These are phyloP conservation scores for Petrolisthes cinctipes DNA, from an alignment of 2,888 invertebrate genomes.

Conservation along the genomic window DNA sequence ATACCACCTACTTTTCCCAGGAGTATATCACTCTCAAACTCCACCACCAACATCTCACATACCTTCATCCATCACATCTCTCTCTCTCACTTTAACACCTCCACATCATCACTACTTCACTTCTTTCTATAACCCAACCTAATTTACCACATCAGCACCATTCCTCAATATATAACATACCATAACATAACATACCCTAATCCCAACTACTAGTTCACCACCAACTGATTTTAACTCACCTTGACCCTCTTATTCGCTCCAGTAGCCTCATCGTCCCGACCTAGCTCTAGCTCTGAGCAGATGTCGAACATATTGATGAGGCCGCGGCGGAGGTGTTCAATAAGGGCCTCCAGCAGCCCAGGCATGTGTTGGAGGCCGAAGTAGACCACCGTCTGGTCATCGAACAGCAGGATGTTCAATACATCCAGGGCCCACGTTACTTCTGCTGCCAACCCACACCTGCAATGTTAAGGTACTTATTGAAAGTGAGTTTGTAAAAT, in stretches of 20 bases:
- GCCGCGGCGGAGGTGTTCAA: conserved; percentile 93
- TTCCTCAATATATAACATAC: no score
- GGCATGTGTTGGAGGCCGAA: conserved; percentile 94
- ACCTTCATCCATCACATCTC: not conserved
- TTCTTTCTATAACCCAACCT: no score
- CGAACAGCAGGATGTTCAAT: conserved; percentile 93
- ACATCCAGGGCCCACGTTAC: conserved; percentile 98
- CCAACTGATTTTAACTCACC: conserved; percentile 20
- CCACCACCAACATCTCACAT: not conserved
- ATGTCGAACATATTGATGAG: conserved; percentile 90
- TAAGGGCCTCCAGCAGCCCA: conserved; percentile 88
- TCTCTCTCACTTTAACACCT: not conserved
- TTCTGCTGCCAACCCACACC: conserved; percentile 76
- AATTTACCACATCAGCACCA: no score
- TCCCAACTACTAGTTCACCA: not conserved
- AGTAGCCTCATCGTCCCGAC: conserved; percentile 63
- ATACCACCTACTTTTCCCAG: no score
- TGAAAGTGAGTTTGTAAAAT: no score
- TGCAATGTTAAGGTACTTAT: conserved; percentile 3
- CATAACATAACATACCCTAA: not conserved
- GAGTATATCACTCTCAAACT: no score
- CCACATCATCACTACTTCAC: not conserved
- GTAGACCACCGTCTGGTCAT: conserved; percentile 92
- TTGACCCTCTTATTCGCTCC: conserved; percentile 64
- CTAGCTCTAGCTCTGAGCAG: conserved; percentile 71